Conservation (phyloP, 2,888 invertebrate species). For the Caenorhabditis virilis region DNA sequence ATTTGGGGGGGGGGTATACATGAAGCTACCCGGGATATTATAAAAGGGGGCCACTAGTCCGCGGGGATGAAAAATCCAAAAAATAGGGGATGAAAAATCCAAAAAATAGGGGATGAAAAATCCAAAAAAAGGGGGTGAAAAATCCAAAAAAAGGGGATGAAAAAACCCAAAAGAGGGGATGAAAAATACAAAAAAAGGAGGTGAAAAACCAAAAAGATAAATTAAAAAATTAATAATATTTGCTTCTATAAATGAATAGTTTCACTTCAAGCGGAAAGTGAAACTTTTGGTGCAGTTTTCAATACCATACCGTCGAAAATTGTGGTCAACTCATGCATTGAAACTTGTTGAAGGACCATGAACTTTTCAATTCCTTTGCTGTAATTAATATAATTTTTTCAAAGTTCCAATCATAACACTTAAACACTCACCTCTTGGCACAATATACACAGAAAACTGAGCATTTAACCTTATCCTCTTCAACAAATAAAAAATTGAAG, state of each 20-base stretch:
- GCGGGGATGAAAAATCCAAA: too few species aligned
- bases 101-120: neutral
- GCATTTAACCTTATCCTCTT: slow-evolving; percentile 78
- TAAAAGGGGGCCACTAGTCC: too few species aligned
- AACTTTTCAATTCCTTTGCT: slow-evolving; percentile 84
- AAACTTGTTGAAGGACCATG: slow-evolving; percentile 91
- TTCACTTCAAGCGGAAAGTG: slow-evolving; percentile 3
- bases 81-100: neutral
- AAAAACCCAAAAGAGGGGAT: neutral
- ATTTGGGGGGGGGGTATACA: too few species aligned
- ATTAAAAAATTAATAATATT: too few species aligned
- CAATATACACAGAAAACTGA: slow-evolving; percentile 93
- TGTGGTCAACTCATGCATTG: slow-evolving; percentile 85
- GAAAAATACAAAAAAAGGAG: neutral
- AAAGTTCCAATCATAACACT: neutral
- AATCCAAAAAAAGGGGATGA: neutral
- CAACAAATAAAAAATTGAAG: slow-evolving; percentile 94
- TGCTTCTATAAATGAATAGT: too few species aligned
- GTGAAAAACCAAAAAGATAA: too few species aligned
- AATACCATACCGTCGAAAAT: slow-evolving; percentile 77
- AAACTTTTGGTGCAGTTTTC: slow-evolving; percentile 32
- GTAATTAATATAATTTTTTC: slow-evolving; percentile 18
- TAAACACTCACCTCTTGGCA: slow-evolving; percentile 75
- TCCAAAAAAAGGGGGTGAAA: neutral
- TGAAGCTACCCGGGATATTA: too few species aligned